These are phyloP conservation scores for Artibeus lituratus DNA, from an alignment of 2,797 vertebrate genomes.

Conservation along the genomic window DNA sequence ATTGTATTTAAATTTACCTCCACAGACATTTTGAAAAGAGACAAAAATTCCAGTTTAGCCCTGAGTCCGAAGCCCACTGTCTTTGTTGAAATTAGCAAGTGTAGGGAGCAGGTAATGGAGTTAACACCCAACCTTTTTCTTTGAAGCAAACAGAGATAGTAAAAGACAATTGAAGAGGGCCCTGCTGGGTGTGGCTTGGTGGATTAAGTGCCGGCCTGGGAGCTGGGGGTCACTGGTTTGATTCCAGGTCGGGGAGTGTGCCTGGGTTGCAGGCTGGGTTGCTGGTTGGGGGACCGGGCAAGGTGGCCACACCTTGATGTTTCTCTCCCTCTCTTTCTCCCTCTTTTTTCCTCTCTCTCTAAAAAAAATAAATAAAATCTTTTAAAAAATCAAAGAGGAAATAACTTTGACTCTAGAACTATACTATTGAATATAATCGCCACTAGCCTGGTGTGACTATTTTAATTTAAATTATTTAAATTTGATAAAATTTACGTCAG, in stretches of 20 bases:
- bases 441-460: neutral
- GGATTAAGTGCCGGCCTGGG: too few relatives aligned
- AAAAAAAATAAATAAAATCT: too few relatives aligned
- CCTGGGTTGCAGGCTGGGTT: too few relatives aligned
- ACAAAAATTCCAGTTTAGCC: neutral
- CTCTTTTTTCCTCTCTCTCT: too few relatives aligned
- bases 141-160: neutral
- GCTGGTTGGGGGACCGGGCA: too few relatives aligned
- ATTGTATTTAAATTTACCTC: neutral
- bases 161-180: neutral
- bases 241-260: too few relatives aligned
- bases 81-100: neutral
- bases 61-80: neutral
- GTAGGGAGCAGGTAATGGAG: neutral
- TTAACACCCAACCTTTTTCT: neutral
- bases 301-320: too few relatives aligned
- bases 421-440: accelerated
- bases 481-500: neutral
- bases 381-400: neutral
- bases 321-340: too few relatives aligned
- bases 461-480: neutral
- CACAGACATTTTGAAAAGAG: neutral
- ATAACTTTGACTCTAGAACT: neutral
- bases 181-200: too few relatives aligned
- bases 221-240: too few relatives aligned